phyloP scores from a whole-genome alignment of 1,140 invertebrate species.

The Diprion similis region DNA sequence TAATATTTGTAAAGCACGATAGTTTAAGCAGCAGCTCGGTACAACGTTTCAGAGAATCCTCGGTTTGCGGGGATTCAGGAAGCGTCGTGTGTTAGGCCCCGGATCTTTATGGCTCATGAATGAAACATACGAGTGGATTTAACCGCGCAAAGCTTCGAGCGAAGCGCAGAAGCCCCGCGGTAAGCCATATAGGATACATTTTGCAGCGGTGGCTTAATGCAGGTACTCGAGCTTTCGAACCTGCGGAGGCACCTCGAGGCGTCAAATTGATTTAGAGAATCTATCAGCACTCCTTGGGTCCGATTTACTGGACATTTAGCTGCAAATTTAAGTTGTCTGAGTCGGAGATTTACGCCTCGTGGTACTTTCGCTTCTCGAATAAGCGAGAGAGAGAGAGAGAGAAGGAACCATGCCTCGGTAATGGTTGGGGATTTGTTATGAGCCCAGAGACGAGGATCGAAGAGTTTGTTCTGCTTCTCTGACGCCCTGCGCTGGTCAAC shows the following conservation, averaged over 20 bases:
- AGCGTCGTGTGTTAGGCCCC: not conserved
- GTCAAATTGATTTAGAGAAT: not conserved
- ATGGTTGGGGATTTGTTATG: not conserved
- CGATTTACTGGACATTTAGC: not conserved
- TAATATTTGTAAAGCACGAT: not conserved
- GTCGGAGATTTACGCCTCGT: no score
- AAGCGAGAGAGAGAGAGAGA: no score
- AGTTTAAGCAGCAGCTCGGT: not conserved
- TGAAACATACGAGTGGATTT: not conserved
- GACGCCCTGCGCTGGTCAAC: not conserved
- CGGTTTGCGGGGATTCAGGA: not conserved
- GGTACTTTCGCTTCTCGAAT: no score
- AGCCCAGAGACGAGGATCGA: not conserved
- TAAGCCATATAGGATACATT: no score
- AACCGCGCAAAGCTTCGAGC: no score
- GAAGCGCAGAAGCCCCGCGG: not conserved
- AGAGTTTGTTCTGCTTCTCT: not conserved
- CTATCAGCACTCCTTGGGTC: not conserved
- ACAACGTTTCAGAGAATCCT: not conserved
- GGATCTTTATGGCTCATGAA: constrained; percentile 5
- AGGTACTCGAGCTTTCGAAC: not conserved
- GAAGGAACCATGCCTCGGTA: no score
- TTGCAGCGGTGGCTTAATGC: not conserved
- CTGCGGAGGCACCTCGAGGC: not conserved
- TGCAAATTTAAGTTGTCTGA: not conserved